Evolutionary conservation across 2,797 vertebrate genomes (phyloP).

Genomic region (Alectoris magna): DNA sequence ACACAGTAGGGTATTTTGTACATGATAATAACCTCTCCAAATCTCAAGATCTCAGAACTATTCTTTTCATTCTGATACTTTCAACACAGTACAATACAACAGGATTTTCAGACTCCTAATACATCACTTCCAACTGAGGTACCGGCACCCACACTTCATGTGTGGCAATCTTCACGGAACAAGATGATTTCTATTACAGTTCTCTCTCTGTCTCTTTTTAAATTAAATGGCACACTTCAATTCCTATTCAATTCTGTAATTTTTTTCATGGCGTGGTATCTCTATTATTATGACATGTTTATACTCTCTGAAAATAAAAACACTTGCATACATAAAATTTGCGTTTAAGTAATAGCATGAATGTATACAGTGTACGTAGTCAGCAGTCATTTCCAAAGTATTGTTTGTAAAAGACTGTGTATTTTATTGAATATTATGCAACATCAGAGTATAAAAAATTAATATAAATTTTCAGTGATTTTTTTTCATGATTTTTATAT

Average conservation of each 20-base stretch:
- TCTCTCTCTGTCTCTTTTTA: not conserved
- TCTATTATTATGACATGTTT: not conserved
- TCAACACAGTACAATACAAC: conserved; percentile 16
- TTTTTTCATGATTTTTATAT: not conserved
- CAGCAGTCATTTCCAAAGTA: not conserved
- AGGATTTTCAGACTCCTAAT: conserved; percentile 31
- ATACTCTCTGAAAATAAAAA: not conserved
- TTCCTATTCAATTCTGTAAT: conserved; percentile 61
- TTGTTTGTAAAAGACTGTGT: not conserved
- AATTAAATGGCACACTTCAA: not conserved
- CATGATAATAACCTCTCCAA: conserved; percentile 40
- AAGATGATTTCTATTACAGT: conserved; percentile 51
- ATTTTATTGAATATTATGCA: not conserved
- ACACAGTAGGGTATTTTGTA: not conserved
- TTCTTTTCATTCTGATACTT: conserved; percentile 26
- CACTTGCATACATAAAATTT: not conserved
- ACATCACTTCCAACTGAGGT: conserved; percentile 13
- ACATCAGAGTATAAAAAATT: not conserved
- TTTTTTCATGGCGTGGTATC: not conserved
- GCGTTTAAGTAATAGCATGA: not conserved
- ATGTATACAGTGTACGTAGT: not conserved
- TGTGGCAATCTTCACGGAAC: conserved; percentile 51
- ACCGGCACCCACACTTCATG: not conserved
- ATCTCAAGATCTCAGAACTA: not conserved
- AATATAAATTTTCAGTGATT: not conserved